Percentiles rank a stretch among this genome's conserved stretches.
These are phyloP conservation scores for Drosophila ficusphila DNA, from an alignment of 1,140 invertebrate species.

Conservation along the genomic window DNA sequence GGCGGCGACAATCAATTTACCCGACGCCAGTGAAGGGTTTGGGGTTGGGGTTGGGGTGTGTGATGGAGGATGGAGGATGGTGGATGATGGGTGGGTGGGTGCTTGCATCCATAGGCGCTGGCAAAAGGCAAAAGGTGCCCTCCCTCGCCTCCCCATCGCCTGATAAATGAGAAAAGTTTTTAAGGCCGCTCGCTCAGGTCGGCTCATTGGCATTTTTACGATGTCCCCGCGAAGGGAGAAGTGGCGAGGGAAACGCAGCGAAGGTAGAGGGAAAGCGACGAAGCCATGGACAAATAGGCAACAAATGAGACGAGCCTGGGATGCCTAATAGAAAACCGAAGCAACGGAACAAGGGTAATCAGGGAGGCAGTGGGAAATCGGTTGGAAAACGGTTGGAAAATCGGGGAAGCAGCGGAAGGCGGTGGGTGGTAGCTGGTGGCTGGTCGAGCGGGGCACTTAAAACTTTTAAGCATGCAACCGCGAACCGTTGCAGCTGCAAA, in stretches of 20 bases:
- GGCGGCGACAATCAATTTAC: constrained; percentile 80
- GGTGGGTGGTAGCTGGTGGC: constrained; percentile 20
- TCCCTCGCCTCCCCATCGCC: constrained; percentile 29
- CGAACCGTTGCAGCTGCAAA: constrained; percentile 67
- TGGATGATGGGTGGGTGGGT: not conserved
- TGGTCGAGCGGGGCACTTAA: constrained; percentile 73
- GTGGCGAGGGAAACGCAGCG: not conserved
- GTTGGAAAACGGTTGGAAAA: no score
- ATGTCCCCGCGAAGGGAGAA: constrained; percentile 40
- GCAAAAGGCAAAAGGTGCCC: not conserved
- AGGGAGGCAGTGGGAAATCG: constrained; percentile 10
- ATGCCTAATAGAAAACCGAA: constrained; percentile 73
- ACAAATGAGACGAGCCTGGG: constrained; percentile 76
- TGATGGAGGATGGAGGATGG: not conserved
- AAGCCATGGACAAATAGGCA: constrained; percentile 69
- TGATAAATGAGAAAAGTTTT: constrained; percentile 82
- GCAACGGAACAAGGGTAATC: constrained; percentile 11
- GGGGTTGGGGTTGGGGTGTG: no score
- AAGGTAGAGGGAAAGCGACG: not conserved
- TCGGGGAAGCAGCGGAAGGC: no score
- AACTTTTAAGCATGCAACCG: constrained; percentile 80
- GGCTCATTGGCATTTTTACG: constrained; percentile 82
- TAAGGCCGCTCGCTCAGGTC: constrained; percentile 74
- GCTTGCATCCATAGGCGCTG: no score
- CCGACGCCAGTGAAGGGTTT: constrained; percentile 50